Percentiles rank a stretch among this genome's conserved stretches.
phyloP scores from a whole-genome alignment of 2,113 vertebrate genomes.

The Cyrtonyx montezumae region DNA sequence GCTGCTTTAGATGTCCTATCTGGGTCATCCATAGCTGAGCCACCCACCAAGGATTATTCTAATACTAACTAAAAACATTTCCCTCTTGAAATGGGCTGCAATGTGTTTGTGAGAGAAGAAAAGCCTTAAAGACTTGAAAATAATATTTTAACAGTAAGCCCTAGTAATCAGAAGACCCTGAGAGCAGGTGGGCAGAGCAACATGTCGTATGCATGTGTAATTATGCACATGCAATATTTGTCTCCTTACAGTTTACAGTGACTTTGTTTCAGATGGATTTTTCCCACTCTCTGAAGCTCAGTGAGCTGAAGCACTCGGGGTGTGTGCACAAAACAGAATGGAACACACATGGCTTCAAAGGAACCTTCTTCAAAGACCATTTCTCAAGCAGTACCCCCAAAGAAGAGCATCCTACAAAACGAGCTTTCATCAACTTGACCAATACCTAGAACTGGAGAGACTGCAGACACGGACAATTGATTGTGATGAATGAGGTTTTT shows the following conservation, averaged over 20 bases:
- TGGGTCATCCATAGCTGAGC: not conserved
- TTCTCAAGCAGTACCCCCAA: accelerated
- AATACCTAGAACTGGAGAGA: not conserved
- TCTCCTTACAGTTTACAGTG: not conserved
- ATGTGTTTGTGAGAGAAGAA: not conserved
- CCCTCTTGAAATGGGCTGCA: not conserved
- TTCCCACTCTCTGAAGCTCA: not conserved
- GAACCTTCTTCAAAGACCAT: not conserved
- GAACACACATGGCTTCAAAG: not conserved
- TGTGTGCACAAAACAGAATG: not conserved
- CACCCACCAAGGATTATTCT: not conserved
- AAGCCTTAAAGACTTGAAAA: not conserved
- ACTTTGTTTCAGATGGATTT: not conserved
- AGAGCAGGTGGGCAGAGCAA: not conserved
- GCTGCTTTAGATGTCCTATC: not conserved
- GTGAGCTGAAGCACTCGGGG: not conserved
- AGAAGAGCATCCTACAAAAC: not conserved
- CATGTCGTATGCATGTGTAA: not conserved
- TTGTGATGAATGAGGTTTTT: slow-evolving; percentile 16
- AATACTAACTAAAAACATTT: not conserved
- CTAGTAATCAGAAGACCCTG: not conserved
- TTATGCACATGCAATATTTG: not conserved
- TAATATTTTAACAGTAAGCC: not conserved
- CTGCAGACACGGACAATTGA: not conserved
- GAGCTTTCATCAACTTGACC: not conserved